These are phyloP conservation scores for Chaetodon trifascialis DNA, from an alignment of 2,113 vertebrate species.

Conservation along the genomic window DNA sequence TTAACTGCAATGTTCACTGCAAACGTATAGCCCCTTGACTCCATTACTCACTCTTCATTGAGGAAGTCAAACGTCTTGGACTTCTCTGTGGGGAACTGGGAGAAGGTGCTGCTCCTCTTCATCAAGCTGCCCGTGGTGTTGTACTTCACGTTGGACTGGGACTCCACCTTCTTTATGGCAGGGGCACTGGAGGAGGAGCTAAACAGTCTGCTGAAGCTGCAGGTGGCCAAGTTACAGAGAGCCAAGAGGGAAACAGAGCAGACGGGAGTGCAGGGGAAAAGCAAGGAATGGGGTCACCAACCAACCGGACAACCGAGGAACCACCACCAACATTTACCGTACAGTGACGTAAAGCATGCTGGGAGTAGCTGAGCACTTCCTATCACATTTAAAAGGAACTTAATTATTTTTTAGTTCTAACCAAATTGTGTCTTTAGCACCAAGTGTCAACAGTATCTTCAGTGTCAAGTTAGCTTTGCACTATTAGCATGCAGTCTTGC, in stretches of 20 bases:
- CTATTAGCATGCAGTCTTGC: neutral
- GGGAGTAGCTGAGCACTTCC: conserved; percentile 51
- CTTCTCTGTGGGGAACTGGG: conserved; percentile 93
- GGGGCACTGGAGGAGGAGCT: conserved; percentile 90
- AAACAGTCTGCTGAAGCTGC: conserved; percentile 98
- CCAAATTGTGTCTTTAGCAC: neutral
- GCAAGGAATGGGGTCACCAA: conserved; percentile 67
- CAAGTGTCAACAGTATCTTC: neutral
- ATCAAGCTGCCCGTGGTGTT: conserved; percentile 87
- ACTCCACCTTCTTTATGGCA: conserved; percentile 89
- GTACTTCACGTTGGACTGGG: conserved; percentile 92
- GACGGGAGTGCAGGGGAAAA: conserved; percentile 56
- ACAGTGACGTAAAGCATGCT: conserved; percentile 70
- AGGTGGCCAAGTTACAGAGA: conserved; percentile 55
- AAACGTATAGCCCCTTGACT: neutral
- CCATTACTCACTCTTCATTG: conserved; percentile 92
- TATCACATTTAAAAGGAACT: neutral
- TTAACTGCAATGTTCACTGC: neutral
- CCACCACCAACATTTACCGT: conserved; percentile 47
- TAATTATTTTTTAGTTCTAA: neutral
- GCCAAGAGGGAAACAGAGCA: conserved; percentile 51
- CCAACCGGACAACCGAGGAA: conserved; percentile 45
- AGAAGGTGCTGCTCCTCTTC: conserved; percentile 90
- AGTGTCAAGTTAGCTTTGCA: neutral
- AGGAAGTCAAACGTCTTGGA: conserved; percentile 95